Percentiles rank a stretch among this genome's conserved stretches.
Conservation (phyloP, 2,888 invertebrate genomes). For the Sipha maydis region DNA sequence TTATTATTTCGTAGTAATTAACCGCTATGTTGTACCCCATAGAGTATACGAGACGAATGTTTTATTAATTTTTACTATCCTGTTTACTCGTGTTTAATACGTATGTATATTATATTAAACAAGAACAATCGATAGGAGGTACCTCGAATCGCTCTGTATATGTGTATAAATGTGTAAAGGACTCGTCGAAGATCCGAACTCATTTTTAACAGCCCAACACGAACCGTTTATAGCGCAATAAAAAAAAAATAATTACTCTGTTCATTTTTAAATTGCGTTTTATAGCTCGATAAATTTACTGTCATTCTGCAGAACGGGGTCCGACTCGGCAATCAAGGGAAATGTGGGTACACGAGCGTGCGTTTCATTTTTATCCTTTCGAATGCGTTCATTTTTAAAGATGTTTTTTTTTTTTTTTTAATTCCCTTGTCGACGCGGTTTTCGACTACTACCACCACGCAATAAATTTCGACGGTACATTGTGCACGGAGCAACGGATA, state of each 20-base stretch:
- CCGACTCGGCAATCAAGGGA: neutral
- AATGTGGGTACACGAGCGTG: neutral
- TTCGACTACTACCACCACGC: neutral
- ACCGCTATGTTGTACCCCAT: too few relatives aligned
- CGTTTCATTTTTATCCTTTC: neutral
- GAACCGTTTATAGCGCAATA: neutral
- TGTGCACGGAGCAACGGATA: neutral
- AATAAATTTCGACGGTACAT: neutral
- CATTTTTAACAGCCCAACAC: neutral
- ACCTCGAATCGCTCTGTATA: too few relatives aligned
- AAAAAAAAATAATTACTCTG: neutral
- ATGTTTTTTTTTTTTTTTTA: neutral
- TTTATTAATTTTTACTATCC: too few relatives aligned
- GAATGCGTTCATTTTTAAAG: neutral
- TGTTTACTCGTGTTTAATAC: too few relatives aligned
- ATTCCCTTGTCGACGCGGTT: neutral
- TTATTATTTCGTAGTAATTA: too few relatives aligned
- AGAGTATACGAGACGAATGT: too few relatives aligned
- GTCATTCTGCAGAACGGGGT: neutral
- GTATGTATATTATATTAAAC: too few relatives aligned
- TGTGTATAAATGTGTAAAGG: neutral
- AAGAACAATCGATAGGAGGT: too few relatives aligned
- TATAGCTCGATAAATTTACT: neutral
- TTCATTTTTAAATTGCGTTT: conserved; percentile 3
- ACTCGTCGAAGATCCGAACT: neutral